Evolutionary conservation across 1,140 invertebrate genomes (phyloP).

Genomic region (Tetramorium alpestre): DNA sequence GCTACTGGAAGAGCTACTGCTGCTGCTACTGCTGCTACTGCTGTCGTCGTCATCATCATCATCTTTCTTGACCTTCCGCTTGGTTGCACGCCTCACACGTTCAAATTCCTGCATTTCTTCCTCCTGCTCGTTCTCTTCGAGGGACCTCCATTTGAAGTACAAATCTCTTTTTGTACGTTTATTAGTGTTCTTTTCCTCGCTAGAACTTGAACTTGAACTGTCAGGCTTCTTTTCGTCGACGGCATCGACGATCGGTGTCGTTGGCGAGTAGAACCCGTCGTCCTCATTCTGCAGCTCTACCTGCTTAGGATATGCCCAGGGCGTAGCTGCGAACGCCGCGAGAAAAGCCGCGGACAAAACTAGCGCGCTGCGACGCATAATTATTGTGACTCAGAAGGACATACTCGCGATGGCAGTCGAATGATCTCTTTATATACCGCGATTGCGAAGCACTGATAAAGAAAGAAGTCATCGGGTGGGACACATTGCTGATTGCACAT

Average conservation of each 20-base stretch:
- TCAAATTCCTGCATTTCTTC: not conserved
- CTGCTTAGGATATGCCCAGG: not conserved
- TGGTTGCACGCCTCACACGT: slow-evolving; percentile 23
- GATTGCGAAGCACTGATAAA: slow-evolving; percentile 29
- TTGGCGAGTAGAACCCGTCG: not conserved
- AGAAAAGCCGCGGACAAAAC: not conserved
- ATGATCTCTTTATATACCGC: slow-evolving; percentile 35
- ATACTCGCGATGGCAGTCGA: not conserved
- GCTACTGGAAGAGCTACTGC: slow-evolving; percentile 66
- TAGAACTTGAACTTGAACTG: slow-evolving; percentile 7
- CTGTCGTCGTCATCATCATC: slow-evolving; percentile 36
- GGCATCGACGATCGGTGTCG: not conserved
- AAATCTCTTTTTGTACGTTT: not conserved
- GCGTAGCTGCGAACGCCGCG: not conserved
- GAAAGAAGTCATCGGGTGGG: not conserved
- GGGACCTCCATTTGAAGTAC: not conserved
- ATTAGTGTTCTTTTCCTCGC: slow-evolving; percentile 8
- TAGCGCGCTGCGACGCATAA: slow-evolving; percentile 9
- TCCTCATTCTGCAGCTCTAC: not conserved
- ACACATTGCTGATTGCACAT: not conserved
- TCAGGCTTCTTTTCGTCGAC: not conserved
- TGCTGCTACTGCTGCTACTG: slow-evolving; percentile 67
- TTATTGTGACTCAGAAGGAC: not conserved
- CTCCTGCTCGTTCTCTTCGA: not conserved
- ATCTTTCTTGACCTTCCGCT: slow-evolving; percentile 39